phyloP scores from a whole-genome alignment of 2,888 invertebrate species.

The Dastarcus helophoroides region DNA sequence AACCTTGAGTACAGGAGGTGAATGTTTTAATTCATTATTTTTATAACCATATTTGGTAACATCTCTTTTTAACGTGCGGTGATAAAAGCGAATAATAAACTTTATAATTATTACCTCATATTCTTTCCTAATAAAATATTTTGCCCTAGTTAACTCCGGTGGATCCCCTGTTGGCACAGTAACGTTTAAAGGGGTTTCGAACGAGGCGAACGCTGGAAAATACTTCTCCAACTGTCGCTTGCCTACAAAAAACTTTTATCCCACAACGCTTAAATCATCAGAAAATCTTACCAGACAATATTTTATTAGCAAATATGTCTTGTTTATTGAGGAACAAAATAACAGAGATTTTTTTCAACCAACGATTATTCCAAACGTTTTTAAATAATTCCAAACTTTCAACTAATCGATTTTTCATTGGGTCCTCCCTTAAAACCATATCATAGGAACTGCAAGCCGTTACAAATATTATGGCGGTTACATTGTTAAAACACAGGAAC shows the following conservation, averaged over 20 bases:
- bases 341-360: constrained; percentile 97
- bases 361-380: constrained; percentile 99
- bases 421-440: constrained; percentile 95
- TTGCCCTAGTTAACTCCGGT: constrained; percentile 9
- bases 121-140: constrained; percentile 57
- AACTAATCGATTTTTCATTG: constrained; percentile 87
- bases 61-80: no score
- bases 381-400: constrained; percentile 96
- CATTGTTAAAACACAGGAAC: constrained; percentile 99
- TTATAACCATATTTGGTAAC: no score
- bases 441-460: constrained; percentile 97
- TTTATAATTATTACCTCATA: constrained; percentile 71
- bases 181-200: constrained; percentile 39
- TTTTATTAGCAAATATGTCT: constrained; percentile 94
- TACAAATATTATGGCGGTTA: constrained; percentile 98
- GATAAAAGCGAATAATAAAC: no score
- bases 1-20: no score
- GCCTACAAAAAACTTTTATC: constrained; percentile 43
- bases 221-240: constrained; percentile 94
- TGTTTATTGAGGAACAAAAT: constrained; percentile 98
- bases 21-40: no score
- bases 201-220: constrained; percentile 79
- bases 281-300: constrained; percentile 31
- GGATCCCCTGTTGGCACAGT: constrained; percentile 2
- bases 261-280: neutral